These are phyloP conservation scores for Sapajus apella DNA, from an alignment of 2,113 vertebrate species.

Conservation along the genomic window DNA sequence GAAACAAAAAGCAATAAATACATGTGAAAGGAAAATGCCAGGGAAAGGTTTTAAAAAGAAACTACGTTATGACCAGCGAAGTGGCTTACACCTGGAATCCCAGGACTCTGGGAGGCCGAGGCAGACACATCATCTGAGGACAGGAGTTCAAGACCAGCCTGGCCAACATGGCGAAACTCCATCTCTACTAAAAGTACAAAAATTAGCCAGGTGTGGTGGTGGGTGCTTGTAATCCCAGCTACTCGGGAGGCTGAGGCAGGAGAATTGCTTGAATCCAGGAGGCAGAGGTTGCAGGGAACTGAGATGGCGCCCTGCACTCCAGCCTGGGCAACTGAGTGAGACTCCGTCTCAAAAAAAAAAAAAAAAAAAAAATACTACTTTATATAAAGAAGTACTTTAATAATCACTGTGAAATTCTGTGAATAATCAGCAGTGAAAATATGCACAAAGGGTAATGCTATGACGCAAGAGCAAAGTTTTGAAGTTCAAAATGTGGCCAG, in stretches of 20 bases:
- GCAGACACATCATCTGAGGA: background rate
- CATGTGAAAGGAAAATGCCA: background rate
- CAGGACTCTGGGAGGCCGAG: background rate
- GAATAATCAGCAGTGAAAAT: background rate
- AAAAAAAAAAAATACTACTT: background rate
- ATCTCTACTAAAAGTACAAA: background rate
- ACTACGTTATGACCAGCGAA: background rate
- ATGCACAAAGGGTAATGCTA: background rate
- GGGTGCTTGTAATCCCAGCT: too few relatives aligned
- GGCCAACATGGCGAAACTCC: background rate
- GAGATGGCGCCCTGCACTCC: background rate
- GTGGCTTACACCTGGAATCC: background rate
- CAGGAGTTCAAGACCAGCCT: background rate
- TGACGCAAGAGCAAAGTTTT: slow-evolving; percentile 34
- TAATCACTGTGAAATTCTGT: slow-evolving; percentile 15
- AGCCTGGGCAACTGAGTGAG: background rate
- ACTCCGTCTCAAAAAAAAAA: background rate
- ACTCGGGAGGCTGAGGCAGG: background rate
- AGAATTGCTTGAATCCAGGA: background rate
- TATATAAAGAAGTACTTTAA: slow-evolving; percentile 30
- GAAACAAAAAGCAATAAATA: slow-evolving; percentile 38
- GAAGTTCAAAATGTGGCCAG: background rate
- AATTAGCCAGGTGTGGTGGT: background rate
- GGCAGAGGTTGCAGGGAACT: background rate
- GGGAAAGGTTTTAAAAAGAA: background rate